Evolutionary conservation across 2,888 invertebrate species (phyloP).

Genomic region (Chrysina gloriosa): DNA sequence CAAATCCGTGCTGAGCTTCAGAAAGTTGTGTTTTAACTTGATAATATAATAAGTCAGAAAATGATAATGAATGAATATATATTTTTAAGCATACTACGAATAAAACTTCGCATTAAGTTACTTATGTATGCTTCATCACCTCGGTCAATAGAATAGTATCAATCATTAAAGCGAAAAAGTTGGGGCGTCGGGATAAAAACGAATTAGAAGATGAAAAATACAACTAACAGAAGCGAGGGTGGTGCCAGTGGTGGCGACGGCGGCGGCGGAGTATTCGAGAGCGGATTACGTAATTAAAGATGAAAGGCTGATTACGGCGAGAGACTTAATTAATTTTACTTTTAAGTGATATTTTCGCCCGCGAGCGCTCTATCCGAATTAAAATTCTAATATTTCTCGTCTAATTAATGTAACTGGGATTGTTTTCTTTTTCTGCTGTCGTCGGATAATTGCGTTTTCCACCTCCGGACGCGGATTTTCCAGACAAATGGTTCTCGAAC

Average conservation of each 20-base stretch:
- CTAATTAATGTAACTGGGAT: conserved; percentile 28
- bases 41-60: too few relatives aligned
- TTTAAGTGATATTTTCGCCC: conserved; percentile 31
- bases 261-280: neutral
- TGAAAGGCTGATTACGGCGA: conserved; percentile 21
- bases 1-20: too few relatives aligned
- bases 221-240: neutral
- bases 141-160: too few relatives aligned
- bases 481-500: conserved; percentile 6
- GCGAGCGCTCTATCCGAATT: conserved; percentile 16
- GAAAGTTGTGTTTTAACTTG: too few relatives aligned
- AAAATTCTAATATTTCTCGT: conserved; percentile 28
- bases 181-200: too few relatives aligned
- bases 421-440: conserved; percentile 9
- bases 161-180: too few relatives aligned
- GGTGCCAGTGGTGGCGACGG: too few relatives aligned
- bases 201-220: too few relatives aligned
- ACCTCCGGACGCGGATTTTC: neutral
- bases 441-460: neutral
- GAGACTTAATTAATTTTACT: conserved; percentile 35
- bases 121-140: too few relatives aligned
- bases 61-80: too few relatives aligned
- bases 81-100: too few relatives aligned
- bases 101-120: too few relatives aligned
- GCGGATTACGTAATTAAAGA: conserved; percentile 34